These are phyloP conservation scores for Orchestes rusci DNA, from an alignment of 2,888 invertebrate genomes.

Conservation along the genomic window DNA sequence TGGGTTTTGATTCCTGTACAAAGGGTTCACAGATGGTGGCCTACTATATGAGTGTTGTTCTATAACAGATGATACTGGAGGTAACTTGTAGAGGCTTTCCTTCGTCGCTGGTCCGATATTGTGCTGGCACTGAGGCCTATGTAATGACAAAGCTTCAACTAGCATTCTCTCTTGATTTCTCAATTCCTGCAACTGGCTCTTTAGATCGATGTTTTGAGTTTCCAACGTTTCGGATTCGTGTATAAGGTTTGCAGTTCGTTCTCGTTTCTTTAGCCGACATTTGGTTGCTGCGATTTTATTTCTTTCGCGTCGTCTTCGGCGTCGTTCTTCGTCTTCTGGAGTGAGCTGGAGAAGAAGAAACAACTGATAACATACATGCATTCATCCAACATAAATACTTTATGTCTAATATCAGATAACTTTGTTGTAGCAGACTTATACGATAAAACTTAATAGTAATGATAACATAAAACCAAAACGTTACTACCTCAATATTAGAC, in stretches of 20 bases:
- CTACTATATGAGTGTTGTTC: slow-evolving; percentile 40
- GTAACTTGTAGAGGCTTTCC: slow-evolving; percentile 37
- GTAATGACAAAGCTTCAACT: slow-evolving; percentile 70
- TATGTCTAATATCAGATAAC: too few species aligned
- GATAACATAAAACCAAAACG: too few species aligned
- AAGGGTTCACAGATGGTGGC: slow-evolving; percentile 32
- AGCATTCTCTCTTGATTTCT: slow-evolving; percentile 72
- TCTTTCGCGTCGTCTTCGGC: slow-evolving; percentile 77
- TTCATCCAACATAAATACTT: too few species aligned
- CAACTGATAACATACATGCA: too few species aligned
- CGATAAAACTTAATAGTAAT: too few species aligned
- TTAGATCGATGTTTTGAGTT: slow-evolving; percentile 76
- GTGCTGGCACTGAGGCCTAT: slow-evolving; percentile 61
- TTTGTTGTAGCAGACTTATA: too few species aligned
- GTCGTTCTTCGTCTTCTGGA: slow-evolving; percentile 84
- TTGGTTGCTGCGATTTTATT: slow-evolving; percentile 94
- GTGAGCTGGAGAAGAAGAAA: slow-evolving; percentile 57
- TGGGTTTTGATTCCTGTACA: slow-evolving; percentile 30
- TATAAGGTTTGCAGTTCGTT: slow-evolving; percentile 77
- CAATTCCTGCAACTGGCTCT: slow-evolving; percentile 73
- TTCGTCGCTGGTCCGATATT: slow-evolving; percentile 38
- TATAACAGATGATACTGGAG: slow-evolving; percentile 39
- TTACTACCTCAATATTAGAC: too few species aligned
- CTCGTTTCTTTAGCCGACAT: slow-evolving; percentile 88
- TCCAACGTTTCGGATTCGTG: slow-evolving; percentile 81